Evolutionary conservation across 2,888 invertebrate genomes (phyloP).

Genomic region (Catocala nupta): DNA sequence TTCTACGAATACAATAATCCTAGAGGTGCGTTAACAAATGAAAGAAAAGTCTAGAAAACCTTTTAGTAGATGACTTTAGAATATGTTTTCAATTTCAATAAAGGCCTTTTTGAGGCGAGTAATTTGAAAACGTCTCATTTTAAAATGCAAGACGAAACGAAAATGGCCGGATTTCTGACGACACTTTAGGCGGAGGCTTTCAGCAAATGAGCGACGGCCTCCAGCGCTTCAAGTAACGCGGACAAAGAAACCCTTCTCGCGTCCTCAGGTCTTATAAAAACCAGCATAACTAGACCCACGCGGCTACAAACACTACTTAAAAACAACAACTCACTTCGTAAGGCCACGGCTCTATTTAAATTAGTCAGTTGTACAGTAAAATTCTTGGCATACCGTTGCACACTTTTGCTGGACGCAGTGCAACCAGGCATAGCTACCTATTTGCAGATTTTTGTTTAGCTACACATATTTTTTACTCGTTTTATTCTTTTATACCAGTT

Average conservation of each 20-base stretch:
- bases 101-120: background rate
- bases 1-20: too few relatives aligned
- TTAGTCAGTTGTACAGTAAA: conserved; percentile 52
- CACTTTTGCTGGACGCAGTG: conserved; percentile 59
- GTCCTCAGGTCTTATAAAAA: conserved; percentile 55
- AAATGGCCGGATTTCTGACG: conserved; percentile 73
- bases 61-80: too few relatives aligned
- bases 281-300: conserved; percentile 34
- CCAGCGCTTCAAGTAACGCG: conserved; percentile 55
- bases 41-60: conserved; percentile 1
- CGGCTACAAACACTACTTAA: conserved; percentile 44
- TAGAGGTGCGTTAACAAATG: too few relatives aligned
- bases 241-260: conserved; percentile 73
- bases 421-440: conserved; percentile 37
- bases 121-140: conserved; percentile 47
- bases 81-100: too few relatives aligned
- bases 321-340: conserved; percentile 52
- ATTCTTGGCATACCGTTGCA: conserved; percentile 59
- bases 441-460: conserved; percentile 7
- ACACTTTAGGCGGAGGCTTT: conserved; percentile 75
- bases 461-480: too few relatives aligned
- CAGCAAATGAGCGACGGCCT: conserved; percentile 80
- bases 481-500: too few relatives aligned
- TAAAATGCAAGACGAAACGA: conserved; percentile 60
- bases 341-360: conserved; percentile 58